Base-by-base conservation (phyloP, 2,888 invertebrate genomes). In the Amblyjoppa fuscipennis region DNA sequence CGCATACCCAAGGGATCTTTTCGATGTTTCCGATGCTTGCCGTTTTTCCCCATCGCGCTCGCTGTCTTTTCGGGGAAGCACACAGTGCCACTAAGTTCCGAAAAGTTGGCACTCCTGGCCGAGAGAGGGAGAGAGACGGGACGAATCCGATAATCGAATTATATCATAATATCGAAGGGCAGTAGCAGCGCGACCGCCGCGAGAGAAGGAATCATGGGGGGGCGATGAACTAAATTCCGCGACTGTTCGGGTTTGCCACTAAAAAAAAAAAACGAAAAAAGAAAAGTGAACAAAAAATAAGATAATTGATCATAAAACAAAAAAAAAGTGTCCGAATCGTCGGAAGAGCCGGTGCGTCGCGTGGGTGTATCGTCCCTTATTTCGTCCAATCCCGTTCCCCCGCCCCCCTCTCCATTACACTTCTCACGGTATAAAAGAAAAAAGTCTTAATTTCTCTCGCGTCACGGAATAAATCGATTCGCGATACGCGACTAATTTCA, bases 401-500 rank as follows among this genome's bases (percentile, higher is more conserved):
- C 56, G 1, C 13, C 59, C 11, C 59, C 11, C 6, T 59, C 13
- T 28, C 25, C 59, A 20, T 20, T 20, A 20, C 20, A 0, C 56
- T 7, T 3, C 28, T 28, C 59, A 2, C 25, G 13, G 3, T 5
- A 4, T 61, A 11, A 9, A 61, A 5, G 20, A 28, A 28, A 61
- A 25, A 28, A 61, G 20, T 25, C 11, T 13, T 16, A 28, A 16
- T 13, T 16, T 25, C 41, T 49, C 45, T 41, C 25, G 20, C 61
- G 31, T 49, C 45, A 20, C 53, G 53, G 45, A 73, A 77, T 69
- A 69, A 73, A 85, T 85, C 84, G 84, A 85, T 85, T 75, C 70
- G 69, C 61, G 31, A 64, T 64, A 81, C 81, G 87, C 78, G 81
- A 86, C 89, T 86, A 88, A 85, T 86, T 91, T 90, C 89, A 89